Base-by-base conservation (phyloP, 2,113 vertebrate species). In the Empidonax traillii region DNA sequence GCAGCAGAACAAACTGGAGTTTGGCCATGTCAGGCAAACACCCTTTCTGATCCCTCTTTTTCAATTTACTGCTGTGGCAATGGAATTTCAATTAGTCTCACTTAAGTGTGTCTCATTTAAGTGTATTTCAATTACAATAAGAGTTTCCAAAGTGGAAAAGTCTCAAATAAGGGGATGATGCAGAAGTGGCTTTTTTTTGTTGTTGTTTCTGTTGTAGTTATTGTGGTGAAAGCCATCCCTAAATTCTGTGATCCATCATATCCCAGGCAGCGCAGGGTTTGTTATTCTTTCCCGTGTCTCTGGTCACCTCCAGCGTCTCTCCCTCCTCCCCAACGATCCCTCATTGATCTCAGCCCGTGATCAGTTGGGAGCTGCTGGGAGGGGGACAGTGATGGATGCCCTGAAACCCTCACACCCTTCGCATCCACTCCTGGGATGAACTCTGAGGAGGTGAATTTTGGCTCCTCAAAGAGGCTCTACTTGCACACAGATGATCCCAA, bases 291-390 rank as follows among this genome's bases (percentile, higher is more conserved):
- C 95, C 93, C 86, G 97, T 97, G 98, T 96, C 97, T 85, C 87
- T 79, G 94, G 96, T 97, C 97, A 97, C 97, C 94, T 72, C 90
- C 97, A 97, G 95, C 91, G 84, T 85, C 95, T 94, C 97, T 96
- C 95, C 95, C 93, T 97, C 94, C 95, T 97, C 95, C 97, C 96
- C 95, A 98, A 97, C 71, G 96, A 98, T 97, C 98, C 96, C 96
- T 93, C 98, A 98, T 98, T 97, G 99, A 99, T 99, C 98, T 98
- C 93, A 90, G 78, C 95, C 58, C 68, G 97, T 98, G 98, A 98
- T 98, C 98, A 97, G 98, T 98, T 95, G 98, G 97, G 97, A 96
- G 92, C 96, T 97, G 97, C 98, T 98, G 97, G 97, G 97, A 98
- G 98, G 97, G 95, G 96, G 99, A 99, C 98, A 96, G 96, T 99